phyloP scores from a whole-genome alignment of 2,797 vertebrate species.

The Labeo calbasu region DNA sequence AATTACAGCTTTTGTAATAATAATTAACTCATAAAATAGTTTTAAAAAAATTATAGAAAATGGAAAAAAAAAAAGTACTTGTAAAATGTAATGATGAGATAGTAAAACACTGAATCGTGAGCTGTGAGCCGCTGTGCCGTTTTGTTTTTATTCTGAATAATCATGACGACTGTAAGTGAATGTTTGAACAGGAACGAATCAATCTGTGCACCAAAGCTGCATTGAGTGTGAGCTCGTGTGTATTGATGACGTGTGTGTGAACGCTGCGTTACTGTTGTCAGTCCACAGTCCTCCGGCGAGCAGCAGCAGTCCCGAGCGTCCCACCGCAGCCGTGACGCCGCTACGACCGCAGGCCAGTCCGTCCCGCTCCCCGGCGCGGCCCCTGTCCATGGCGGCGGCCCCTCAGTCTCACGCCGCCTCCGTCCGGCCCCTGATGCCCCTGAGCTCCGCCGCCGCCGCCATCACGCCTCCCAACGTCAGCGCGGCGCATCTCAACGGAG shows the following conservation, averaged over 20 bases:
- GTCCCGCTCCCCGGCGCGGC: conserved; percentile 85
- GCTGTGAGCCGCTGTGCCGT: no score
- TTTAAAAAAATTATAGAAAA: no score
- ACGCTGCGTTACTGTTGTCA: conserved; percentile 42
- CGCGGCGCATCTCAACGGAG: conserved; percentile 83
- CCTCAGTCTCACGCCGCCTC: conserved; percentile 77
- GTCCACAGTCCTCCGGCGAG: conserved; percentile 82
- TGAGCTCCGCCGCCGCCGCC: conserved; percentile 87
- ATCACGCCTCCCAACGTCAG: conserved; percentile 91
- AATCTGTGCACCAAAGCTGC: no score
- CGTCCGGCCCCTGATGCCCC: conserved; percentile 81
- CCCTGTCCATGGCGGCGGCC: conserved; percentile 83
- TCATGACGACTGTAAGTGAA: background rate
- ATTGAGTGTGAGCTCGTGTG: no score
- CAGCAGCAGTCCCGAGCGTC: conserved; percentile 83
- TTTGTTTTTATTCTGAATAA: no score
- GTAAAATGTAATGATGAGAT: no score
- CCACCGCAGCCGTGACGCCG: conserved; percentile 77
- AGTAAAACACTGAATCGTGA: no score
- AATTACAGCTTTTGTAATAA: no score
- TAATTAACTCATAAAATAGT: no score
- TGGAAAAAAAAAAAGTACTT: no score
- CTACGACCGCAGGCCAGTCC: conserved; percentile 86
- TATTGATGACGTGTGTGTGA: background rate
- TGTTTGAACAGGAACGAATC: background rate